Evolutionary conservation across 2,888 invertebrate species (phyloP), one percentile per base, ranked within the genome.

Genomic region (Xylota sylvarum): DNA sequence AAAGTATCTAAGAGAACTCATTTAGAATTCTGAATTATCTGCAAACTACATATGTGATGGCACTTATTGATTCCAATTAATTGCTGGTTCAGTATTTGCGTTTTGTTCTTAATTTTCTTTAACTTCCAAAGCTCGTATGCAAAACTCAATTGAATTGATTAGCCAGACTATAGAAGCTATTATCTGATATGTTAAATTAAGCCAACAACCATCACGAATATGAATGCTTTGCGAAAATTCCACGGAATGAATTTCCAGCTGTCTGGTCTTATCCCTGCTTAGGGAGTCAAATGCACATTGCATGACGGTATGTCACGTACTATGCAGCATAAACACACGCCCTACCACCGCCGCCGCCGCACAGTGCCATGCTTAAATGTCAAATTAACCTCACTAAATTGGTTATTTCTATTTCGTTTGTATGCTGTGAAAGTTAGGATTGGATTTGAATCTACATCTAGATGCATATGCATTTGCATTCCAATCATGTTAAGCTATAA

Each of bases 301-400:
- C 30, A 37, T 40, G n/a, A 19, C 23, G 37, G 37, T 46, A 40
- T 67, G 78, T 60, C 82, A 83, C 78, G 60, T 73, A 37, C 37
- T 12, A 35, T 52, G 56, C 30, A 55, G n/a, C n/a, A n/a, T n/a
- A n/a, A n/a, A n/a, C 19, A 60, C 43, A 23, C 19, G 17, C 23
- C 23, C 23, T 2, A 3, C 23, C 23, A 23, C 23, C 23, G 23
- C 3, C 1, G 23, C 1, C 19, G n/a, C n/a, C n/a, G n/a, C 37
- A 62, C 27, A 14, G 37, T 9, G 43, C 12, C 30, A 48, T 23
- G 40, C 46, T 78, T 78, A 69, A 62, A 80, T 79, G 79, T 69
- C 84, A 84, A 79, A 84, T 80, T 79, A 74, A 84, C 80, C 84
- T 56, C 37, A 74, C 79, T 79, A 64, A 84, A 84, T 84, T 84